phyloP scores from a whole-genome alignment of 2,797 vertebrate species.

The Oophaga sylvatica region DNA sequence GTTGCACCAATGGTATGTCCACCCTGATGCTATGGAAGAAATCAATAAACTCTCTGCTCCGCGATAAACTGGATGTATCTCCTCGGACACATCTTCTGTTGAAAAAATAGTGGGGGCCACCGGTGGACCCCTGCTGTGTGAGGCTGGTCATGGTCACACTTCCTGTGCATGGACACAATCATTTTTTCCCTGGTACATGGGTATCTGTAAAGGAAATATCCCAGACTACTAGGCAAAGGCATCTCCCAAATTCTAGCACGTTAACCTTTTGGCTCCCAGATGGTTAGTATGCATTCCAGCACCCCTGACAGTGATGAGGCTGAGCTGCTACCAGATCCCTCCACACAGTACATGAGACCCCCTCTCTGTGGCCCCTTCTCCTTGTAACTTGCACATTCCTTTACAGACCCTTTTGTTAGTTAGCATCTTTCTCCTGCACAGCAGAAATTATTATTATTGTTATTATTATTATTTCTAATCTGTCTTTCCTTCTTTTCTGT shows the following conservation, averaged over 20 bases:
- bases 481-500: not conserved
- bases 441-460: too few relatives aligned
- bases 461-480: not conserved
- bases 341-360: not conserved
- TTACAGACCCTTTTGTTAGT: not conserved
- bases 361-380: not conserved
- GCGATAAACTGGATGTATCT: too few relatives aligned
- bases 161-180: too few relatives aligned
- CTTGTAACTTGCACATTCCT: constrained; percentile 35
- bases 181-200: too few relatives aligned
- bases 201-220: not conserved
- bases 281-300: constrained; percentile 17
- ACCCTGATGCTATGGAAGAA: too few relatives aligned
- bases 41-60: too few relatives aligned
- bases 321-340: constrained; percentile 26
- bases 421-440: not conserved
- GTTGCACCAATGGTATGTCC: too few relatives aligned
- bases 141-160: too few relatives aligned
- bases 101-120: too few relatives aligned
- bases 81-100: too few relatives aligned
- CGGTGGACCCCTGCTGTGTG: too few relatives aligned
- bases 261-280: constrained; percentile 33
- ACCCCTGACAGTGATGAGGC: constrained; percentile 16
- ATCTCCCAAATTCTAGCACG: not conserved
- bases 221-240: not conserved